phyloP scores from a whole-genome alignment of 2,797 vertebrate genomes.

The Martes flavigula region DNA sequence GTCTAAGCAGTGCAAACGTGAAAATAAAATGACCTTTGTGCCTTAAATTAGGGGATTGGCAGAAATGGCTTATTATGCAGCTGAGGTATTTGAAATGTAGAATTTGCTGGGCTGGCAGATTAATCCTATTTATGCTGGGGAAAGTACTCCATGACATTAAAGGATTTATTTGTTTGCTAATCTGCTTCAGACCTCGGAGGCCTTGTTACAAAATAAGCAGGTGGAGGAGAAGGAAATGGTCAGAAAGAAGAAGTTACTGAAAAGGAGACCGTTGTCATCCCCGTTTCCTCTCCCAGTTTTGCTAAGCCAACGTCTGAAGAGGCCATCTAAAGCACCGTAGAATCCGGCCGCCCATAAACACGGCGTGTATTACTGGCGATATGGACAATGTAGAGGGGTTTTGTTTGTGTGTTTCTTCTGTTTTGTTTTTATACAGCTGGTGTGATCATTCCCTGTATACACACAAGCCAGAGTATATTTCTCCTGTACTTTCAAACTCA shows the following conservation, averaged over 20 bases:
- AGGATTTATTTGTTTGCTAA: conserved; percentile 81
- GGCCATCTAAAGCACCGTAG: neutral
- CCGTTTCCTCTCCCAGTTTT: neutral
- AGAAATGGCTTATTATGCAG: conserved; percentile 7
- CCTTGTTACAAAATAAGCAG: conserved; percentile 49
- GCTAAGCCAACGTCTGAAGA: neutral
- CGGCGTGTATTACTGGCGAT: neutral
- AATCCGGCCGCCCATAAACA: neutral
- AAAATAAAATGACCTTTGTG: conserved; percentile 14
- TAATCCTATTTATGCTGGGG: conserved; percentile 72
- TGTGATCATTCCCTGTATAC: neutral
- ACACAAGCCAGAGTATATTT: neutral
- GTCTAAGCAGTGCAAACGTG: neutral
- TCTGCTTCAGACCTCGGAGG: conserved; percentile 74
- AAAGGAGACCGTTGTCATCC: neutral
- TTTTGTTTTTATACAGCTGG: neutral
- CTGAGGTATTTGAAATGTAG: conserved; percentile 35
- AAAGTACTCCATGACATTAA: conserved; percentile 78
- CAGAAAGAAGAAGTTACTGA: neutral
- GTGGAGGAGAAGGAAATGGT: neutral
- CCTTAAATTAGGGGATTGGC: neutral
- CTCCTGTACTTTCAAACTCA: neutral
- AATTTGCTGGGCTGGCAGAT: conserved; percentile 57
- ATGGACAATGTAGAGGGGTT: neutral
- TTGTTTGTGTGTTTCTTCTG: neutral